A percentile compares a stretch with the other conserved stretches of the same genome.
These are phyloP conservation scores for Melanotus villosus DNA, from an alignment of 2,888 invertebrate genomes.

Conservation along the genomic window DNA sequence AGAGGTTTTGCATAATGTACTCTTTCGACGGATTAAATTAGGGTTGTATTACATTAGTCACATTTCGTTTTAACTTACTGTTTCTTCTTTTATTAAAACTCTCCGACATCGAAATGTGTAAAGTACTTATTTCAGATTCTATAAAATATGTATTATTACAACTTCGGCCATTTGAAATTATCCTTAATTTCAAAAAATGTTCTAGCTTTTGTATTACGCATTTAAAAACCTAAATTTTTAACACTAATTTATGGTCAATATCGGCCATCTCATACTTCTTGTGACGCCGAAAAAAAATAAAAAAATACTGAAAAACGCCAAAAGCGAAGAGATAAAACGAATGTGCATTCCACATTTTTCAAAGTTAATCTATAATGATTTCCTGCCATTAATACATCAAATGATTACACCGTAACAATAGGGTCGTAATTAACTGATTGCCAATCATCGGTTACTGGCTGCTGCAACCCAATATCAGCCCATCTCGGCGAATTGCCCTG, in stretches of 20 bases:
- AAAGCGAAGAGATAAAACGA: constrained; percentile 5
- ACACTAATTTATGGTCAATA: no score
- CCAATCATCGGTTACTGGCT: constrained; percentile 16
- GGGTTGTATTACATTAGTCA: constrained; percentile 39
- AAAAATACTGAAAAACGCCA: not conserved
- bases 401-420: constrained; percentile 17
- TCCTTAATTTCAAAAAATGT: not conserved
- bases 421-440: constrained; percentile 16
- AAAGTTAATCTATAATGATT: constrained; percentile 16
- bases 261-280: no score
- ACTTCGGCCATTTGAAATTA: no score
- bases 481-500: not conserved
- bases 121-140: no score
- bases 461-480: not conserved
- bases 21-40: constrained; percentile 36
- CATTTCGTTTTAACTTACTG: constrained; percentile 25
- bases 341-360: constrained; percentile 4
- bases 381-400: constrained; percentile 8
- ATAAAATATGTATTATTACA: no score
- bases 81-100: constrained; percentile 22
- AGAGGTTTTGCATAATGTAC: constrained; percentile 42
- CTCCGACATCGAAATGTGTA: constrained; percentile 5
- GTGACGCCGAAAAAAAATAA: no score
- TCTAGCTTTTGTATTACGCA: no score
- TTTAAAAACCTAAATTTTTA: not conserved